These are phyloP conservation scores for Triplophysa dalaica DNA, from an alignment of 2,113 vertebrate species.

Conservation along the genomic window DNA sequence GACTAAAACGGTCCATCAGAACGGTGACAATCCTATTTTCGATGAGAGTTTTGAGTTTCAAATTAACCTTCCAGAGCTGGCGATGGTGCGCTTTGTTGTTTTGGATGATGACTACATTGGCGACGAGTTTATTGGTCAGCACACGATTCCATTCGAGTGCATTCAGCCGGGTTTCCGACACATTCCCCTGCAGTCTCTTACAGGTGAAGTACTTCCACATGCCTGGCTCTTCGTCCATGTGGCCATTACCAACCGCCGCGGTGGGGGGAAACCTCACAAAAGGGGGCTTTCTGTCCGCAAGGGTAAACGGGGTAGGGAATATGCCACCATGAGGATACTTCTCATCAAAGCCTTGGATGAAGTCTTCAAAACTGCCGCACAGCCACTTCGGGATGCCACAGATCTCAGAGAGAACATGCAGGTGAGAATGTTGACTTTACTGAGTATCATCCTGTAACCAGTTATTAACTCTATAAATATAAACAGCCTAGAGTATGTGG, in stretches of 20 bases:
- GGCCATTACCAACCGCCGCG: slow-evolving; percentile 95
- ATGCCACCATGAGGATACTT: slow-evolving; percentile 90
- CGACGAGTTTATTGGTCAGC: slow-evolving; percentile 96
- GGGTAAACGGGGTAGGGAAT: slow-evolving; percentile 89
- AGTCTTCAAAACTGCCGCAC: slow-evolving; percentile 91
- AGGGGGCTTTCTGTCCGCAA: slow-evolving; percentile 94
- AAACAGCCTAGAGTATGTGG: no score
- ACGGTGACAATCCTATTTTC: slow-evolving; percentile 94
- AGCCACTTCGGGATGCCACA: slow-evolving; percentile 89
- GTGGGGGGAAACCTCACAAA: slow-evolving; percentile 96
- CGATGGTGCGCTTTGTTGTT: slow-evolving; percentile 96
- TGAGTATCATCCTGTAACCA: background rate
- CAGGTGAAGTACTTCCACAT: slow-evolving; percentile 87
- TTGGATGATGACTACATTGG: slow-evolving; percentile 97
- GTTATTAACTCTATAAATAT: no score
- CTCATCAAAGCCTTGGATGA: slow-evolving; percentile 92
- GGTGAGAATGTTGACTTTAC: slow-evolving; percentile 70
- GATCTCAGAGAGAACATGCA: slow-evolving; percentile 99
- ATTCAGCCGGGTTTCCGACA: slow-evolving; percentile 95
- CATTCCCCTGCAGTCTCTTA: slow-evolving; percentile 89
- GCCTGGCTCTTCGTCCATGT: slow-evolving; percentile 94
- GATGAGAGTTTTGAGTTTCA: slow-evolving; percentile 99
- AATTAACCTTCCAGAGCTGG: slow-evolving; percentile 94
- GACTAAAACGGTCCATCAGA: slow-evolving; percentile 95
- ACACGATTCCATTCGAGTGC: slow-evolving; percentile 97